Evolutionary conservation across 2,888 invertebrate species (phyloP), one percentile per base, ranked within the genome.

Genomic region (Dynastes hyllus): DNA sequence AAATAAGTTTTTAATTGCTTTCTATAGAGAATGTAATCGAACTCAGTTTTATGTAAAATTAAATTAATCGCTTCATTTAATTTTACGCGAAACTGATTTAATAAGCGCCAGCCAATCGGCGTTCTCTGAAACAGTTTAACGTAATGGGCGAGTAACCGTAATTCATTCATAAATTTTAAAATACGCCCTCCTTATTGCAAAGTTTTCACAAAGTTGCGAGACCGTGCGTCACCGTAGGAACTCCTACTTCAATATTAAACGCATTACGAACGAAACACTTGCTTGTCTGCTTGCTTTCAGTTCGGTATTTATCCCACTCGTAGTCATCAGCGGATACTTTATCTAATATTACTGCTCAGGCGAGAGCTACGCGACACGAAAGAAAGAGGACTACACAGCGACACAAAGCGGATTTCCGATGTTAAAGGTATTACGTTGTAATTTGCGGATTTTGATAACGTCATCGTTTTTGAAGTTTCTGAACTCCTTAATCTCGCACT

Each of bases 371-470:
- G 63, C 53, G 53, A 53, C 8, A 22, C 27, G 16, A 45, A 6
- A n/a, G 51, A 67, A 50, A 67, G 22, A 45, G 29, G 53, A 13
- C 29, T 53, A 27, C 53, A 32, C n/a, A 29, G 32, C 29, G n/a
- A 13, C 53, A 53, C 70, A 70, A 53, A 53, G 58, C 16, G 22
- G 32, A 71, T 71, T 55, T 71, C 37, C n/a, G 55, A 71, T 73
- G 58, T 40, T 58, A 40, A 32, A 58, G 32, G 58, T 58, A 73
- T 32, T 58, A 58, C 58, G 32, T n/a, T 22, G 55, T 71, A 71
- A 73, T 58, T 58, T 73, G 22, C 16, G 73, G 73, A 73, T 73
- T 73, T 73, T 73, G 55, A 58, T 73, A 58, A 58, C 73, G 55
- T 73, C 58, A 58, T 55, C 16, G 73, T 73, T 58, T 73, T 73